Base-by-base conservation (phyloP, 2,888 invertebrate genomes). In the Sturmia bella region DNA sequence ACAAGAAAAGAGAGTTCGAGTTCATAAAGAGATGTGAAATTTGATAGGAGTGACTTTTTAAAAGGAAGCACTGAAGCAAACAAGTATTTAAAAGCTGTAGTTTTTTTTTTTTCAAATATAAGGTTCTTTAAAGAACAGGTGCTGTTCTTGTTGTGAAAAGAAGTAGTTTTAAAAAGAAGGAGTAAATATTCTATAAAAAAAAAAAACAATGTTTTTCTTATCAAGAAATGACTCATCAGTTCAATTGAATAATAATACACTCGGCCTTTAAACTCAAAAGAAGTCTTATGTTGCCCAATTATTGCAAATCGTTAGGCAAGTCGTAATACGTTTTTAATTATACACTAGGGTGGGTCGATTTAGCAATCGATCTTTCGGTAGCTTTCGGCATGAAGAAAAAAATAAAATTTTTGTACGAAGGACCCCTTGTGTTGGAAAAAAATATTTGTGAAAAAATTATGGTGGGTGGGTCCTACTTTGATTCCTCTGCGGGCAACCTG, bases 51-150 rank as follows among this genome's bases (percentile, higher is more conserved):
- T 63, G 64, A 57, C n/a, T 59, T 73, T 76, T 41, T 52, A 41
- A 73, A 77, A 81, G 68, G 54, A 68, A 63, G 50, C 72, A 81
- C 50, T 75, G 63, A 77, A 24, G 57, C 64, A 77, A 63, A 64
- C 73, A 76, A 76, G 3, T 32, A 61, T 13, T 37, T 17, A 52
- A 17, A 9, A 39, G 27, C 24, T n/a, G 43, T 57, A 70, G 70
- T 39, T 57, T 57, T 70, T 56, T 11, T 39, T 57, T 57, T 70
- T 56, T 11, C 24, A 48, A 54, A 48, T 19, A 21, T 21, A 32
- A 32, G 17, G 6, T 9, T n/a, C 41, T 27, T 6, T 21, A 68
- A 68, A 32, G 9, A 70, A 41, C 76, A 77, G 76, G 76, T 77
- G 76, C 54, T 48, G 9, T 3, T 7, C 3, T 45, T 45, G 4